These are phyloP conservation scores for Scaptomyza graminum DNA, from an alignment of 1,140 invertebrate species.

Conservation along the genomic window DNA sequence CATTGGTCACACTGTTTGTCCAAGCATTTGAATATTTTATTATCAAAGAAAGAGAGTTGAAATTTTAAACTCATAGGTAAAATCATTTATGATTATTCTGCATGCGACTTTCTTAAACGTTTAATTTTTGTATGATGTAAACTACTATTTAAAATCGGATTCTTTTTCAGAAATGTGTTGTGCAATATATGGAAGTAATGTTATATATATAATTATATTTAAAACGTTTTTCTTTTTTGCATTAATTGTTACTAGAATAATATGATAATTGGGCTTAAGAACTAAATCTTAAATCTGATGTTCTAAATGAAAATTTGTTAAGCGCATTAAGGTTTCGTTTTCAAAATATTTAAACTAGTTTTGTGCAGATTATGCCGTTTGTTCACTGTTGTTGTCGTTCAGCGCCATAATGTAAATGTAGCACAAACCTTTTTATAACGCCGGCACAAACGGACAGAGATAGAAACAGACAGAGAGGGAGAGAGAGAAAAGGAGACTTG, in stretches of 20 bases:
- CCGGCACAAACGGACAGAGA: slow-evolving; percentile 45
- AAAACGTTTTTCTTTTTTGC: not conserved
- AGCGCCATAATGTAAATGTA: slow-evolving; percentile 80
- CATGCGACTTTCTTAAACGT: too few species aligned
- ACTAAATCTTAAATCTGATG: not conserved
- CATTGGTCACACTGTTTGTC: slow-evolving; percentile 29
- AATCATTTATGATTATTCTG: too few species aligned
- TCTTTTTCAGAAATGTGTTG: not conserved
- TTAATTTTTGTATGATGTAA: too few species aligned
- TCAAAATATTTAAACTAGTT: slow-evolving; percentile 32
- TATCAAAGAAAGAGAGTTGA: too few species aligned
- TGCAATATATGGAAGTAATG: not conserved
- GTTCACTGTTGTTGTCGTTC: slow-evolving; percentile 71
- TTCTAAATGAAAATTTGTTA: not conserved
- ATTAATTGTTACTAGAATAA: too few species aligned
- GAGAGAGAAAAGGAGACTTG: slow-evolving; percentile 29
- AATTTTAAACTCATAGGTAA: too few species aligned
- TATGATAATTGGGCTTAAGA: too few species aligned
- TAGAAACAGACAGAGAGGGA: slow-evolving; percentile 30
- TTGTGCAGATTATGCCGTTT: slow-evolving; percentile 77
- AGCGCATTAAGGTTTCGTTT: slow-evolving; percentile 40
- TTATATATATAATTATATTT: not conserved
- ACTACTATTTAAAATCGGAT: too few species aligned
- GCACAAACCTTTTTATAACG: slow-evolving; percentile 81
- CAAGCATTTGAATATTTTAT: slow-evolving; percentile 3